These are phyloP conservation scores for Catagonus wagneri DNA, from an alignment of 2,113 vertebrate species.

Conservation along the genomic window DNA sequence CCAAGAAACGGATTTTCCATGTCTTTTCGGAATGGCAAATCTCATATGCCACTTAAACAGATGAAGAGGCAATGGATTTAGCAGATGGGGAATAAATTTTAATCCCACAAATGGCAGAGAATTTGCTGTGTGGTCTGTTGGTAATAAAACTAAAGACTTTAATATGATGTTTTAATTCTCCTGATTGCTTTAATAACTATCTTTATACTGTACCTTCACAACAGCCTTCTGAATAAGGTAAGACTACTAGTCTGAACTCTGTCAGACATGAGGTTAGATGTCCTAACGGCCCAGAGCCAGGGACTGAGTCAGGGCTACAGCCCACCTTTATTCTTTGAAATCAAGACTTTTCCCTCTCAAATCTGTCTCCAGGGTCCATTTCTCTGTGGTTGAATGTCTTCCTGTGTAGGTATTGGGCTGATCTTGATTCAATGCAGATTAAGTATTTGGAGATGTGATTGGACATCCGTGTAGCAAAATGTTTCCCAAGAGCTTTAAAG, in stretches of 20 bases:
- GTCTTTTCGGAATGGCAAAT: conserved; percentile 42
- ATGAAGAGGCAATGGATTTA: conserved; percentile 33
- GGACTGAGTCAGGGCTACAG: background rate
- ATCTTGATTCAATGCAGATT: background rate
- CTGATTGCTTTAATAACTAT: conserved; percentile 45
- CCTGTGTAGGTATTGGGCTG: background rate
- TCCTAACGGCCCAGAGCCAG: background rate
- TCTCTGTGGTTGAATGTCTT: conserved; percentile 9
- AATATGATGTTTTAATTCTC: conserved; percentile 54
- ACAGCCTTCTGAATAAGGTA: background rate
- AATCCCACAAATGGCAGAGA: background rate
- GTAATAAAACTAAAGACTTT: conserved; percentile 60
- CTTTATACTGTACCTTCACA: conserved; percentile 39
- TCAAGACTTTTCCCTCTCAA: background rate
- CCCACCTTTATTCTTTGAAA: background rate
- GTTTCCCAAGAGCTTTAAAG: background rate
- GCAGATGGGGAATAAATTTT: conserved; percentile 14
- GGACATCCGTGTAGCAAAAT: background rate
- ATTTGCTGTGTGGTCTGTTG: background rate
- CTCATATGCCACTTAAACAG: conserved; percentile 18
- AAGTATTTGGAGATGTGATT: background rate
- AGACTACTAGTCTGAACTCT: background rate
- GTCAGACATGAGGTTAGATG: background rate
- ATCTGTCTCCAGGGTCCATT: background rate
- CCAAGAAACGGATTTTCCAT: conserved; percentile 51